Percentiles rank a stretch among this genome's conserved stretches.
phyloP scores from a whole-genome alignment of 1,140 invertebrate species.

The Brachystomella parvula region DNA sequence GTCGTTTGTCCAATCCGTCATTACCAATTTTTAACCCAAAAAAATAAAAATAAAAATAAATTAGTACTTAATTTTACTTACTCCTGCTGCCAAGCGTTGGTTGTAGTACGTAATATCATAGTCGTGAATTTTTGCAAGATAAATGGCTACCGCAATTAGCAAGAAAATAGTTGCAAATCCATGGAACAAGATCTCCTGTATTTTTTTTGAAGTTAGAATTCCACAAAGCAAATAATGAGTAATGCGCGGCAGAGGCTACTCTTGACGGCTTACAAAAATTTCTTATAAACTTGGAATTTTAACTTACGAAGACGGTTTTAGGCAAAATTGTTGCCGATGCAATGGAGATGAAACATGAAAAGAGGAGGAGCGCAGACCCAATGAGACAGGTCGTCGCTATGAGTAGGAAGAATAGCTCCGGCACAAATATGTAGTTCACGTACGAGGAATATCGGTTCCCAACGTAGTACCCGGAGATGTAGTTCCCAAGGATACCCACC shows the following conservation, averaged over 20 bases:
- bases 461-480: slow-evolving; percentile 40
- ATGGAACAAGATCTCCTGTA: slow-evolving; percentile 70
- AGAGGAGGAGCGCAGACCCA: slow-evolving; percentile 61
- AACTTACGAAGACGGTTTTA: slow-evolving; percentile 77
- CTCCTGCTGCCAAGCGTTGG: slow-evolving; percentile 52
- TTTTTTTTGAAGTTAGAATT: neutral
- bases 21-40: slow-evolving; percentile 16
- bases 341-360: slow-evolving; percentile 53
- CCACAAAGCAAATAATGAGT: neutral
- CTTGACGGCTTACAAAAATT: neutral
- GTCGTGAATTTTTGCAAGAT: slow-evolving; percentile 18
- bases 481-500: slow-evolving; percentile 58
- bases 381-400: slow-evolving; percentile 65
- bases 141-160: slow-evolving; percentile 53
- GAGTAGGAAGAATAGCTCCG: slow-evolving; percentile 64
- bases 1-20: slow-evolving; percentile 14
- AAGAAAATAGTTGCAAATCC: slow-evolving; percentile 59
- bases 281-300: neutral
- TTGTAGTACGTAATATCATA: slow-evolving; percentile 6
- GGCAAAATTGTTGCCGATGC: slow-evolving; percentile 68
- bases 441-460: neutral
- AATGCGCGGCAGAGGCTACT: neutral
- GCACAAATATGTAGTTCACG: slow-evolving; percentile 34
- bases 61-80: slow-evolving; percentile 45
- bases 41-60: slow-evolving; percentile 22